These are phyloP conservation scores for Carettochelys insculpta DNA, from an alignment of 2,113 vertebrate species.

Conservation along the genomic window DNA sequence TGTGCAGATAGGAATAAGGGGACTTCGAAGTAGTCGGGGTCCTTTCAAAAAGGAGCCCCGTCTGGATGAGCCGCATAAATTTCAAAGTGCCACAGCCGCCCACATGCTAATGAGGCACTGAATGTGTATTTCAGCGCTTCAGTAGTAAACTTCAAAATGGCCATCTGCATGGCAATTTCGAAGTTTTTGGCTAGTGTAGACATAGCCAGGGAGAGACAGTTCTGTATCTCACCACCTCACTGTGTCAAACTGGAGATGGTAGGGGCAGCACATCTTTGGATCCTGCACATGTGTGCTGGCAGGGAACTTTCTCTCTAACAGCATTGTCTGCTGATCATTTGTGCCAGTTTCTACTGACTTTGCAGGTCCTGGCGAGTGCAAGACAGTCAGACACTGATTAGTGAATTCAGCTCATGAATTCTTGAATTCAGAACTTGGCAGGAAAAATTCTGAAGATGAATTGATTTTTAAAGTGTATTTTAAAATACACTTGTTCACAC, in stretches of 20 bases:
- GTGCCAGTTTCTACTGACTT: background rate
- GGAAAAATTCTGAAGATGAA: background rate
- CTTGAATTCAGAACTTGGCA: constrained; percentile 50
- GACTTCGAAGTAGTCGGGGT: too few species aligned
- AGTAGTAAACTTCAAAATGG: too few species aligned
- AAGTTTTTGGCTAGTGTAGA: too few species aligned
- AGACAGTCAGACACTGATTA: constrained; percentile 41
- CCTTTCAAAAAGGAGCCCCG: too few species aligned
- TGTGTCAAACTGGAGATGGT: background rate
- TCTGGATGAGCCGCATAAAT: too few species aligned
- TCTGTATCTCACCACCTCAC: background rate
- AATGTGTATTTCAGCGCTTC: too few species aligned
- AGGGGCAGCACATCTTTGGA: background rate
- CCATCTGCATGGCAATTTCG: too few species aligned
- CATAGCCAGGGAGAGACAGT: background rate
- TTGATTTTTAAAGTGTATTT: constrained; percentile 40
- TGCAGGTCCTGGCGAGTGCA: background rate
- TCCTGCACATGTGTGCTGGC: fast-evolving
- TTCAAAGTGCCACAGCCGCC: too few species aligned
- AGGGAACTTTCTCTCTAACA: background rate
- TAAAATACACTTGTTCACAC: constrained; percentile 52
- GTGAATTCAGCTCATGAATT: constrained; percentile 35
- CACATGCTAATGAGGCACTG: too few species aligned
- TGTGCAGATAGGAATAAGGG: too few species aligned
- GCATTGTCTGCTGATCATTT: background rate